phyloP scores from a whole-genome alignment of 1,140 invertebrate species.

The Aphidius ervi region DNA sequence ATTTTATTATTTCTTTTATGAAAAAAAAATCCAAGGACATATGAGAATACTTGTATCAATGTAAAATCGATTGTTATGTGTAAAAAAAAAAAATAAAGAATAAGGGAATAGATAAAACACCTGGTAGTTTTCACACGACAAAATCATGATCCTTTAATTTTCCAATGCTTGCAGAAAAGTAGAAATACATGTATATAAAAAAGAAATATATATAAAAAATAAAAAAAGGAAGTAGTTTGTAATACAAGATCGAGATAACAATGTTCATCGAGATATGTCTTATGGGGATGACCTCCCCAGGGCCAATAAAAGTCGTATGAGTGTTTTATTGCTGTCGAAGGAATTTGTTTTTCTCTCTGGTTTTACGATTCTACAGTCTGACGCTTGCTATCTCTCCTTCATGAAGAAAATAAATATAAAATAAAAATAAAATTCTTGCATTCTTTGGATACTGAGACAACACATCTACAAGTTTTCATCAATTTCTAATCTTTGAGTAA shows the following conservation, averaged over 20 bases:
- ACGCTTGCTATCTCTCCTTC: constrained; percentile 4
- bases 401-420: background rate
- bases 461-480: too few relatives aligned
- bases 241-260: constrained; percentile 3
- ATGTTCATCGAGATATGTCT: constrained; percentile 3
- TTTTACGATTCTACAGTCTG: constrained; percentile 21
- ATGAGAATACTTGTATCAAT: too few relatives aligned
- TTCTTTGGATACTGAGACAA: too few relatives aligned
- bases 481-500: too few relatives aligned
- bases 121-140: too few relatives aligned
- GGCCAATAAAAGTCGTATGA: constrained; percentile 24
- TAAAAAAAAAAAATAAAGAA: too few relatives aligned
- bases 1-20: too few relatives aligned
- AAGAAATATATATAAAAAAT: background rate
- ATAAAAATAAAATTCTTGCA: too few relatives aligned
- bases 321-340: constrained; percentile 25
- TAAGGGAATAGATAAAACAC: too few relatives aligned
- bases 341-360: constrained; percentile 21
- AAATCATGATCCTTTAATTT: too few relatives aligned
- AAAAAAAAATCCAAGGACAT: too few relatives aligned
- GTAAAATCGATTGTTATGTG: too few relatives aligned
- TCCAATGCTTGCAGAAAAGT: background rate
- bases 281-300: constrained; percentile 1
- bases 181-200: background rate
- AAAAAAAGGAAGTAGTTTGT: constrained; percentile 2